Evolutionary conservation across 1,140 invertebrate species (phyloP).

Genomic region (Homarus americanus): DNA sequence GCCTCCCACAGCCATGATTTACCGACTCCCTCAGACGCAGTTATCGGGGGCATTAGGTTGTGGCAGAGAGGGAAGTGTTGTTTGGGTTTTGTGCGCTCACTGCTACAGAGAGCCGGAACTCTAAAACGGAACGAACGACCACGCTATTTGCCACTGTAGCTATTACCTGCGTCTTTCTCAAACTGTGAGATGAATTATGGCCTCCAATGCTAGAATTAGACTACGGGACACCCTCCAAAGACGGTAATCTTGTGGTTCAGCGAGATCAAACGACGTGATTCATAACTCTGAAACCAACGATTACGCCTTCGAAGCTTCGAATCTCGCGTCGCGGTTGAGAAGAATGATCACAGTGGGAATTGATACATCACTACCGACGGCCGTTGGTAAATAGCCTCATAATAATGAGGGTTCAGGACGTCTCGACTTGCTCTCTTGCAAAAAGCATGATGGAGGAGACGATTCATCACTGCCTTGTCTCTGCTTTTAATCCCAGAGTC

Average conservation of each 20-base stretch:
- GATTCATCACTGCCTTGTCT: not conserved
- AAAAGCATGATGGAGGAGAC: not conserved
- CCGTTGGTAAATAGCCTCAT: not conserved
- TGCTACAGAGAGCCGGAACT: not conserved
- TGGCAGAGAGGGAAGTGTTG: not conserved
- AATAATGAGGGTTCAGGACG: not conserved
- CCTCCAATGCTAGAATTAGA: not conserved
- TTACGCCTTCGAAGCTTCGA: not conserved
- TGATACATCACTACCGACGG: conserved; percentile 4
- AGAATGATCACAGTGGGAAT: not conserved
- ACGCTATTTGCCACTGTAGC: no score
- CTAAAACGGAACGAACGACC: not conserved
- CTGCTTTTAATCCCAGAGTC: not conserved
- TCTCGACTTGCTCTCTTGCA: not conserved
- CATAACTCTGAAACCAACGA: not conserved
- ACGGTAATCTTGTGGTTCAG: not conserved
- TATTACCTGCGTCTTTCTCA: not conserved
- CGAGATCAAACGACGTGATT: not conserved
- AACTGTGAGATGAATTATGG: not conserved
- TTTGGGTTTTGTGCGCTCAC: not conserved
- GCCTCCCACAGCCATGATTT: not conserved
- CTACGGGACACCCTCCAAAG: not conserved
- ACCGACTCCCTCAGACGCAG: not conserved
- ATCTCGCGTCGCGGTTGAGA: conserved; percentile 1
- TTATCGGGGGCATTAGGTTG: not conserved